Conservation (phyloP, 2,888 invertebrate species). For the Acanthacorydalis orientalis region DNA sequence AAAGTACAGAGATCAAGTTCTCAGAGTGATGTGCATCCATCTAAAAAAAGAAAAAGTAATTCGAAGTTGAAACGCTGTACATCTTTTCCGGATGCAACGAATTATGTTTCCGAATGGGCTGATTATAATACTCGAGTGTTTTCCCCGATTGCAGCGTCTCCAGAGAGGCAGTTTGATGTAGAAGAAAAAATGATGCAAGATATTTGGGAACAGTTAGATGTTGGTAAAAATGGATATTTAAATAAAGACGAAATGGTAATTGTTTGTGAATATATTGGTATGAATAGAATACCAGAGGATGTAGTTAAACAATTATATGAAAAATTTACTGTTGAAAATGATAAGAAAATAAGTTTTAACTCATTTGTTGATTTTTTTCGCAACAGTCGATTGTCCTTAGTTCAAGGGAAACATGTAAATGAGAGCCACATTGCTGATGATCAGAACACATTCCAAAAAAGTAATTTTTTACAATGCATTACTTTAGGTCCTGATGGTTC, state of each 20-base stretch:
- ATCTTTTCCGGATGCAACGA: constrained; percentile 26
- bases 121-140: neutral
- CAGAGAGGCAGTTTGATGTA: constrained; percentile 16
- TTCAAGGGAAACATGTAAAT: constrained; percentile 17
- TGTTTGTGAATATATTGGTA: constrained; percentile 49
- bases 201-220: constrained; percentile 44
- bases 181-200: constrained; percentile 42
- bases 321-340: constrained; percentile 42
- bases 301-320: constrained; percentile 46
- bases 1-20: constrained; percentile 36
- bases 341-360: constrained; percentile 45
- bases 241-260: constrained; percentile 34
- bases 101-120: neutral
- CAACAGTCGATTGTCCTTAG: constrained; percentile 11
- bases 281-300: constrained; percentile 44
- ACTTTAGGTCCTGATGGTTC: constrained; percentile 23
- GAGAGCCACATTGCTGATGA: constrained; percentile 19
- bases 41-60: constrained; percentile 29
- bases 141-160: neutral
- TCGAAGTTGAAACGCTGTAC: constrained; percentile 36
- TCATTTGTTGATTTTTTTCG: constrained; percentile 45
- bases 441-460: constrained; percentile 17
- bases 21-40: constrained; percentile 33
- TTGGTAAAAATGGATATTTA: constrained; percentile 41
- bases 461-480: constrained; percentile 22